phyloP scores from a whole-genome alignment of 2,888 invertebrate species.

The Sinelater perroti region DNA sequence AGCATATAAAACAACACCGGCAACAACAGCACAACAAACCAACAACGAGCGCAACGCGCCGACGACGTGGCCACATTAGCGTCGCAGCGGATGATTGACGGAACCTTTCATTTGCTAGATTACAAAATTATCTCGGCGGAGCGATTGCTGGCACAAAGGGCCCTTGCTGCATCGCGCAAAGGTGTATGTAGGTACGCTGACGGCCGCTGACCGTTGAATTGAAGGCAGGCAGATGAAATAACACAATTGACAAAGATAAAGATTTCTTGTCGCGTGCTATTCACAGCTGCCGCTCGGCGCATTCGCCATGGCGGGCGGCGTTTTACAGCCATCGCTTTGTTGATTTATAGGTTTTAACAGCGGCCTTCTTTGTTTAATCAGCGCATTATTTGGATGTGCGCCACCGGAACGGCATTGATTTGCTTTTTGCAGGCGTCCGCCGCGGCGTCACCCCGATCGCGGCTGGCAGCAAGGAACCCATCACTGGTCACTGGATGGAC shows the following conservation, averaged over 20 bases:
- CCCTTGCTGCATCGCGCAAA: slow-evolving; percentile 37
- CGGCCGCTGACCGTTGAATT: slow-evolving; percentile 40
- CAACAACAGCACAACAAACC: no score
- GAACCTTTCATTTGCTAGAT: slow-evolving; percentile 6
- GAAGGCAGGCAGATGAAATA: slow-evolving; percentile 56
- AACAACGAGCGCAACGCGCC: not conserved
- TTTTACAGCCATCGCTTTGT: no score
- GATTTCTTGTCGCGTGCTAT: slow-evolving; percentile 59
- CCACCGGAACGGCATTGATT: no score
- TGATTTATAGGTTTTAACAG: no score
- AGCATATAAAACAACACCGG: no score
- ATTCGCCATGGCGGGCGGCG: slow-evolving; percentile 53
- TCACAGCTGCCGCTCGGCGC: slow-evolving; percentile 46
- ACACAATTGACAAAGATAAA: slow-evolving; percentile 60
- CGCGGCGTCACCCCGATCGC: no score
- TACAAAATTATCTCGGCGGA: slow-evolving; percentile 33
- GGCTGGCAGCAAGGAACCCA: no score
- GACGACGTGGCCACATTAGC: not conserved
- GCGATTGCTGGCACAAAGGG: slow-evolving; percentile 30
- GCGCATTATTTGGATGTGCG: no score
- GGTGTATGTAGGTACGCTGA: slow-evolving; percentile 41
- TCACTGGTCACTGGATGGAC: no score
- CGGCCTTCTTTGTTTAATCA: no score
- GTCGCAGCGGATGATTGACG: slow-evolving; percentile 9
- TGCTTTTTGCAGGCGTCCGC: no score